phyloP scores from a whole-genome alignment of 2,797 vertebrate species.

The Poeciliopsis turneri region DNA sequence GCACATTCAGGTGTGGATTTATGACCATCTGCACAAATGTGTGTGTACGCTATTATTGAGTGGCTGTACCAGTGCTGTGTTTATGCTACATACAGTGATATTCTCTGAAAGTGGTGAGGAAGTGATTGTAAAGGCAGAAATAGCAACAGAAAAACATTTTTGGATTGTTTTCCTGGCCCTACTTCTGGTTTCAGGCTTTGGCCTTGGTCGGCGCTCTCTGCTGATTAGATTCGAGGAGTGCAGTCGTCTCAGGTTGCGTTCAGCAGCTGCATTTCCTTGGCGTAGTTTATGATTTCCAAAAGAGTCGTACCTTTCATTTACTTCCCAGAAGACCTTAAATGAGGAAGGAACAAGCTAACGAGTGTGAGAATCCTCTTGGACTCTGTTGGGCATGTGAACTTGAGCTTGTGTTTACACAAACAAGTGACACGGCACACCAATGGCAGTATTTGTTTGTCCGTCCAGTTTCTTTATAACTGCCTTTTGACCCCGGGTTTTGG shows the following conservation, averaged over 20 bases:
- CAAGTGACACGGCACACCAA: not conserved
- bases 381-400: not conserved
- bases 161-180: not conserved
- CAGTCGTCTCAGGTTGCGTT: not conserved
- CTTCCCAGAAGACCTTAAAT: not conserved
- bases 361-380: not conserved
- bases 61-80: too few relatives aligned
- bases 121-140: not conserved
- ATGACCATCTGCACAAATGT: not conserved
- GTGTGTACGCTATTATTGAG: not conserved
- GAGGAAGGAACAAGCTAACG: not conserved
- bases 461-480: slow-evolving; percentile 14
- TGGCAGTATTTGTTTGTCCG: slow-evolving; percentile 40
- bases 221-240: not conserved
- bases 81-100: not conserved
- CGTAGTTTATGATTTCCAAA: not conserved
- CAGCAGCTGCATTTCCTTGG: not conserved
- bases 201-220: not conserved
- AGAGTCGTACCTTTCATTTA: not conserved
- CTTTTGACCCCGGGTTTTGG: slow-evolving; percentile 12
- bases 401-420: slow-evolving; percentile 1
- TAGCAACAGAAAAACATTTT: not conserved
- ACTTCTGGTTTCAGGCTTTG: not conserved
- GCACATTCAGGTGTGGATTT: not conserved
- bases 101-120: not conserved